Percentiles rank a stretch among this genome's conserved stretches.
Evolutionary conservation across 2,888 invertebrate genomes (phyloP).

Genomic region (Branchellion lobata): DNA sequence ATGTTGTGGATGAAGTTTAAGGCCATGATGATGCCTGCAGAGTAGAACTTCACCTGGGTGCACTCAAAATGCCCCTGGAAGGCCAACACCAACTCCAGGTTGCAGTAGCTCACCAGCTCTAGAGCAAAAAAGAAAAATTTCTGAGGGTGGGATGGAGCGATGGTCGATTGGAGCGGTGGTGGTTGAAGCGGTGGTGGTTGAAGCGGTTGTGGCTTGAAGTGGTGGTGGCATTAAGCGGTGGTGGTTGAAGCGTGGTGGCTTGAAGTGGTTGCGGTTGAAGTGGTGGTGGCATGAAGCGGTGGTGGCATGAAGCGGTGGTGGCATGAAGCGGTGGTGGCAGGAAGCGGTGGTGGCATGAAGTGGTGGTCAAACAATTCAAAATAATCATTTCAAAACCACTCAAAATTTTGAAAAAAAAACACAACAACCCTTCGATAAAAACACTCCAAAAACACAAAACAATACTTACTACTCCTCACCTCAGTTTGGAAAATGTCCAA

Average conservation of each 20-base stretch:
- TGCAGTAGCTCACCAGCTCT: conserved; percentile 37
- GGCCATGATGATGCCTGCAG: conserved; percentile 53
- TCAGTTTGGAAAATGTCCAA: conserved; percentile 41
- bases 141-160: conserved; percentile 13
- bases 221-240: too few species aligned
- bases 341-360: too few species aligned
- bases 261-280: too few species aligned
- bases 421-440: too few species aligned
- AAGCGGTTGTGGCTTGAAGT: too few species aligned
- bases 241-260: too few species aligned
- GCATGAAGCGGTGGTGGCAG: too few species aligned
- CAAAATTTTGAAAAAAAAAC: background rate
- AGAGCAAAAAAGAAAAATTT: conserved; percentile 30
- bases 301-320: too few species aligned
- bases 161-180: too few species aligned
- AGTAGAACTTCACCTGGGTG: conserved; percentile 36
- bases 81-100: conserved; percentile 25
- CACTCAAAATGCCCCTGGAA: conserved; percentile 24
- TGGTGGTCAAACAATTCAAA: too few species aligned
- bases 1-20: conserved; percentile 61
- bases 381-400: background rate
- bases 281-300: too few species aligned
- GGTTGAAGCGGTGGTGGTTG: too few species aligned
- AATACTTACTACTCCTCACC: background rate
- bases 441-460: background rate